Conservation (phyloP, 2,113 vertebrate species). For the Carassius carassius region DNA sequence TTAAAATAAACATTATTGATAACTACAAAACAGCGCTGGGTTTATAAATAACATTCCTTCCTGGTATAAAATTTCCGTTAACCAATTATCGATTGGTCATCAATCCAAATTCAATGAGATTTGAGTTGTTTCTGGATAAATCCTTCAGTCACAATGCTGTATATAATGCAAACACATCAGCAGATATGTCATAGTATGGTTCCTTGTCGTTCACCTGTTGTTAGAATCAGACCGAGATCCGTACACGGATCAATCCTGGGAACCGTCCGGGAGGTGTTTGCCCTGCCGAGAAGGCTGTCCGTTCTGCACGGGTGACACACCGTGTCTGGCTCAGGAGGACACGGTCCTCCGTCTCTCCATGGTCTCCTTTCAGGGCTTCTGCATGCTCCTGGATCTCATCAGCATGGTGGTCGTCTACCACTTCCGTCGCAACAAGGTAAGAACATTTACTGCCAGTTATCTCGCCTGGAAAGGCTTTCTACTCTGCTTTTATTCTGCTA, state of each 20-base stretch:
- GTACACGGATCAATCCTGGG: slow-evolving; percentile 68
- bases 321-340: slow-evolving; percentile 91
- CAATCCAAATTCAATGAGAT: background rate
- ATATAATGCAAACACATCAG: background rate
- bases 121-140: background rate
- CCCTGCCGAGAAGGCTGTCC: slow-evolving; percentile 90
- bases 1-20: background rate
- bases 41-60: too few relatives aligned
- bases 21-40: background rate
- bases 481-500: slow-evolving; percentile 11
- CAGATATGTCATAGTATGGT: background rate
- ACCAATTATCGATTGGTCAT: background rate
- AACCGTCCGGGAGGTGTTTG: slow-evolving; percentile 83
- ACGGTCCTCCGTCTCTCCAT: slow-evolving; percentile 85
- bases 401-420: slow-evolving; percentile 93
- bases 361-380: slow-evolving; percentile 92
- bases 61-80: background rate
- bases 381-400: slow-evolving; percentile 88
- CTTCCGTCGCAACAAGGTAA: slow-evolving; percentile 93
- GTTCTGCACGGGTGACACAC: slow-evolving; percentile 87
- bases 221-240: slow-evolving; percentile 77
- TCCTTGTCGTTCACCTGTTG: slow-evolving; percentile 3
- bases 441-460: background rate
- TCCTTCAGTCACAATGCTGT: background rate
- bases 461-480: background rate